Base-by-base conservation (phyloP, 1,140 invertebrate genomes). In the Aphis craccivora region DNA sequence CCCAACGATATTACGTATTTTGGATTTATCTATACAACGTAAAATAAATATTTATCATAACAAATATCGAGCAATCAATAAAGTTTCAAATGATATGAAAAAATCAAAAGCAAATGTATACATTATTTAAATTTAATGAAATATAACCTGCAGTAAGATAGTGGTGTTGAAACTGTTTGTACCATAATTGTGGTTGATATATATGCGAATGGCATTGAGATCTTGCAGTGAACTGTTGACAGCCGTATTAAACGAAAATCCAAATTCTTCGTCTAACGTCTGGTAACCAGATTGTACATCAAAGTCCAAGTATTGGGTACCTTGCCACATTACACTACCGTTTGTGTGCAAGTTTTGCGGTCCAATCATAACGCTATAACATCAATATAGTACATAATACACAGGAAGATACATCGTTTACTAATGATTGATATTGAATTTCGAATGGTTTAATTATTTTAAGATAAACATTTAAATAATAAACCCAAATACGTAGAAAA, bases 201-300 rank as follows among this genome's bases (percentile, higher is more conserved):
- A 60, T 35, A 94, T 87, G 8, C 89, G 53, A 40, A 94, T 91
- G 20, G 93, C 93, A 1, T 90, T 93, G 23, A 94, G 55, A 48
- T 94, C 94, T 86, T 90, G 93, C n/a, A 93, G 37, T 23, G 93
- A 93, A 48, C 94, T 94, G 60, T 91, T 93, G n/a, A 94, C 76
- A 22, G 37, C 81, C 5, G 94, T 40, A n/a, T 93, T 91, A 35
- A 94, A 91, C 4, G 93, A 91, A 22, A 94, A 43, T 30, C 93
- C 90, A 20, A 93, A 93, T 9, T 90, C 81, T 45, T 94, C 88
- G 2, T 94, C 89, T 11, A 87, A 25, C 25, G 93, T 91, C 43
- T 91, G 83, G 37, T 94, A 94, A 53, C 94, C 94, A 14, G 92
- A 81, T 23, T 93, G 93, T 20, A 90, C 51, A 37, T 91, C 93